phyloP scores from a whole-genome alignment of 2,113 vertebrate genomes.

The Corythaixoides concolor region DNA sequence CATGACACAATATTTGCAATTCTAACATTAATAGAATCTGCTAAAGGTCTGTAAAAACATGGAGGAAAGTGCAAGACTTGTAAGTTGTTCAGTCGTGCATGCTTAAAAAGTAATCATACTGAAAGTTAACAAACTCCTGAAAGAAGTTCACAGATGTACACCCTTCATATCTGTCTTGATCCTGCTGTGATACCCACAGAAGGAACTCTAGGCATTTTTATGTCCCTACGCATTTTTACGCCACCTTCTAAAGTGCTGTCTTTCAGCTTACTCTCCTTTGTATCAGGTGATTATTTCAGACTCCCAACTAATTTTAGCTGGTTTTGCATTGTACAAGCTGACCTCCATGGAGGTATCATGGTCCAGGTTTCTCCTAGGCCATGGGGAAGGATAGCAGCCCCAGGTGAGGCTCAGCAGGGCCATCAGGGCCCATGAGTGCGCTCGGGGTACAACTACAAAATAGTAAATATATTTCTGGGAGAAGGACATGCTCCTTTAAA shows the following conservation, averaged over 20 bases:
- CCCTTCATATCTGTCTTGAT: background rate
- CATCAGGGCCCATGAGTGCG: background rate
- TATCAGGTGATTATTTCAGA: background rate
- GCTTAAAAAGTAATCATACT: background rate
- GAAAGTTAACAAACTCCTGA: background rate
- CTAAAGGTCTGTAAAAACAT: background rate
- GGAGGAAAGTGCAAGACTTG: background rate
- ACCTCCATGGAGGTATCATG: too few relatives aligned
- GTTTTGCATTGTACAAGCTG: background rate
- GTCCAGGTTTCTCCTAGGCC: background rate
- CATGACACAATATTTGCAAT: background rate
- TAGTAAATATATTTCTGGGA: background rate
- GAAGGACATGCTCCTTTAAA: background rate
- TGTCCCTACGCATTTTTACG: background rate
- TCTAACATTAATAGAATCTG: background rate
- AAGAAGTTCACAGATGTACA: background rate
- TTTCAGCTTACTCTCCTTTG: background rate
- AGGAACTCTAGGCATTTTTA: background rate
- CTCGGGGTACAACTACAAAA: background rate
- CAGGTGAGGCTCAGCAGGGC: background rate
- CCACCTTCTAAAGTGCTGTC: background rate
- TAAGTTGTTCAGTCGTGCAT: background rate
- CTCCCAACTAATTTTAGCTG: background rate
- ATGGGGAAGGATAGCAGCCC: too few relatives aligned
- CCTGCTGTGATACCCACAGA: background rate